These are phyloP conservation scores for Cabera pusaria DNA, from an alignment of 2,888 invertebrate genomes.

Conservation along the genomic window DNA sequence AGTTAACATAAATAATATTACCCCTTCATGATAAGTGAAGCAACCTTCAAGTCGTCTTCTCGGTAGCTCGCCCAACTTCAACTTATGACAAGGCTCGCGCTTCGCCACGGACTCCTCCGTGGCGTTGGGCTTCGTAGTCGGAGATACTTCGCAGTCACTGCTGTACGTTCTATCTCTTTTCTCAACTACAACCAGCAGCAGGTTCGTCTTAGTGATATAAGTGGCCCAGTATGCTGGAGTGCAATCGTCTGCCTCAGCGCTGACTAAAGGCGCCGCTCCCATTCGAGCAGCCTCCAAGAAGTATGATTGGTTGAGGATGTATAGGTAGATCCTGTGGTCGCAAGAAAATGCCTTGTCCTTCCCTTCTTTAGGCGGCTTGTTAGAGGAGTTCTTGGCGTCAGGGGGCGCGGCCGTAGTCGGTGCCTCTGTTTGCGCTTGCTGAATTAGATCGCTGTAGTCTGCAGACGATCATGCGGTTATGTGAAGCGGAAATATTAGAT, in stretches of 20 bases:
- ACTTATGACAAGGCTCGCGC: constrained; percentile 89
- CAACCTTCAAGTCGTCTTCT: constrained; percentile 89
- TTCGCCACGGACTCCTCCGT: constrained; percentile 62
- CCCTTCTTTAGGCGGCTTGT: constrained; percentile 60
- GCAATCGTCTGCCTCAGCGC: constrained; percentile 52
- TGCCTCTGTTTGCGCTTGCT: constrained; percentile 46
- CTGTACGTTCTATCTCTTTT: constrained; percentile 45
- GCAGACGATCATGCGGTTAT: constrained; percentile 63
- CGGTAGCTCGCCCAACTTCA: constrained; percentile 86
- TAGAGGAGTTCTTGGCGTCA: constrained; percentile 45
- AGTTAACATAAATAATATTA: constrained; percentile 41
- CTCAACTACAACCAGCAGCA: constrained; percentile 89
- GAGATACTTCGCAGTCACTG: constrained; percentile 73
- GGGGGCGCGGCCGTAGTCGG: constrained; percentile 44
- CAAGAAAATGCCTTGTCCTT: constrained; percentile 84
- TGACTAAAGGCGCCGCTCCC: constrained; percentile 55
- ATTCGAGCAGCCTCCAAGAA: constrained; percentile 56
- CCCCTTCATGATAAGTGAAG: constrained; percentile 89
- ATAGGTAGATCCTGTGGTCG: constrained; percentile 88
- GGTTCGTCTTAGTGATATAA: constrained; percentile 89
- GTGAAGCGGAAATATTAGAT: constrained; percentile 62
- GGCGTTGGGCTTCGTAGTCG: constrained; percentile 82
- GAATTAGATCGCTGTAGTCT: constrained; percentile 52
- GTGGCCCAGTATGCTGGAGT: constrained; percentile 86
- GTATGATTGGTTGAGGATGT: constrained; percentile 85